Evolutionary conservation across 2,797 vertebrate genomes (phyloP), one percentile per base, ranked within the genome.

Genomic region (Sorex maritimensis): DNA sequence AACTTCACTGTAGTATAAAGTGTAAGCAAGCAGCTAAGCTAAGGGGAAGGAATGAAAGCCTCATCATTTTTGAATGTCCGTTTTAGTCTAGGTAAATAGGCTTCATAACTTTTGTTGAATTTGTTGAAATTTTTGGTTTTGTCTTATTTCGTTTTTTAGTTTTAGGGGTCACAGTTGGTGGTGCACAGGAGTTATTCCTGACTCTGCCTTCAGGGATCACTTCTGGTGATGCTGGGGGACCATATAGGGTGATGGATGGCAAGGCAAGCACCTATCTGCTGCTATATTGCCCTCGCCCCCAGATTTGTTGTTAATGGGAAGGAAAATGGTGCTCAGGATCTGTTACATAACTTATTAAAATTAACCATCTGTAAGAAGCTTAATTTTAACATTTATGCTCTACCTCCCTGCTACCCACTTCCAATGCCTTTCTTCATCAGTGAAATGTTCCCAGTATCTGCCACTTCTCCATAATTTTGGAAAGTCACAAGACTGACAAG

Each of bases 391-490:
- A 41, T 7, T 30, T 13, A n/a, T 73, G 52, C 17, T 82, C 17
- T 52, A 30, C 78, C 7, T 83, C 19, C 10, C 81, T 86, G 52
- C 17, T 81, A 65, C 26, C 38, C 82, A 11, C 38, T 41, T 79
- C 46, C 10, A 38, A 92, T n/a, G 49, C 38, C 26, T 71, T 94
- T 78, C 63, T 4, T 82, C 79, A 93, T 19, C 26, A 89, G 21
- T 17, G 34, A 80, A 65, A 82, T 89, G n/a, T 74, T 65, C 13
- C 3, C 19, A 85, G 23, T 82, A 86, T 30, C 11, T 19, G 19
- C 72, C 5, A 74, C 49, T 65, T 74, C 12, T n/a, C 30, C 17
- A 17, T 34, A 55, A 13, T 28, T 24, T 44, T 5, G 3, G 55
- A 72, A 30, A 81, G 30, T 78, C 71, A 79, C 11, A 74, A 81